Conservation (phyloP, 2,888 invertebrate genomes). For the Auanema freiburgensis region DNA sequence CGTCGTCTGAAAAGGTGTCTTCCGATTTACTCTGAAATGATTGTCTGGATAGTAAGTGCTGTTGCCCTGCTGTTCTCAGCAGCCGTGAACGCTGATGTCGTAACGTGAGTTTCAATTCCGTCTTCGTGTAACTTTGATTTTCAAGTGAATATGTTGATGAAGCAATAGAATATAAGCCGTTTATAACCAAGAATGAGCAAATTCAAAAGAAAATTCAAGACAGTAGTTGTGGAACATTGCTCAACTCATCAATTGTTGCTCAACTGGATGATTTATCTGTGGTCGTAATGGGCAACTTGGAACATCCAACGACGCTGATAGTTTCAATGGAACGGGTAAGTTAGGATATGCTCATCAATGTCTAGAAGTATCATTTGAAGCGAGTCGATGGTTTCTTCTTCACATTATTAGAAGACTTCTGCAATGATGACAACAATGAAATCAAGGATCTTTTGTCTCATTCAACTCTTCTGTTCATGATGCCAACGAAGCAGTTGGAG, state of each 20-base stretch:
- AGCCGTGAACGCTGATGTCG: too few species aligned
- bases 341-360: neutral
- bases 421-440: constrained; percentile 9
- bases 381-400: constrained; percentile 11
- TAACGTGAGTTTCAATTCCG: too few species aligned
- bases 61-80: too few species aligned
- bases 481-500: constrained; percentile 1
- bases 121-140: too few species aligned
- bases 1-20: too few species aligned
- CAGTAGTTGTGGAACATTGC: constrained; percentile 11
- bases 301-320: constrained; percentile 16
- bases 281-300: constrained; percentile 15
- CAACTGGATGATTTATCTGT: constrained; percentile 11
- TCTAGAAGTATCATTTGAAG: constrained; percentile 11
- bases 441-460: constrained; percentile 13
- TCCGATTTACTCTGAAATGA: too few species aligned
- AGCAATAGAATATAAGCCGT: too few species aligned
- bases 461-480: constrained; percentile 16
- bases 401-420: constrained; percentile 17
- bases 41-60: too few species aligned
- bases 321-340: constrained; percentile 16
- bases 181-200: too few species aligned
- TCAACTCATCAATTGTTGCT: constrained; percentile 14
- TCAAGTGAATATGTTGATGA: too few species aligned
- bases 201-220: too few species aligned